These are phyloP conservation scores for Callyntrura sp. DNA, from an alignment of 2,888 invertebrate genomes.

Conservation along the genomic window DNA sequence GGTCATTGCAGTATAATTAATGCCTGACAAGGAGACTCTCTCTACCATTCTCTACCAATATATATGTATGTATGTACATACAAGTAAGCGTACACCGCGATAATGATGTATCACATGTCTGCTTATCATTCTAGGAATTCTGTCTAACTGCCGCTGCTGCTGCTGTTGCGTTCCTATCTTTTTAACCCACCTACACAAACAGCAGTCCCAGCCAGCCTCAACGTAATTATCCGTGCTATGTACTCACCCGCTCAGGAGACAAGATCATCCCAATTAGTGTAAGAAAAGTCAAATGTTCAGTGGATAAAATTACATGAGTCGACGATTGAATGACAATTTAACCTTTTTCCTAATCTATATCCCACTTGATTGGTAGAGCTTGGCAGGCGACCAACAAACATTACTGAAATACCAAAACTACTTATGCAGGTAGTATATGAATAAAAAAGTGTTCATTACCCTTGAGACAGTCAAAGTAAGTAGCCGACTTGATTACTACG, in stretches of 20 bases:
- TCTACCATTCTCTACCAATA: no score
- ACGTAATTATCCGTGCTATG: not conserved
- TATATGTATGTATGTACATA: no score
- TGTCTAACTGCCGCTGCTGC: not conserved
- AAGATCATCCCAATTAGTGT: slow-evolving; percentile 34
- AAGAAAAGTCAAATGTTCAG: slow-evolving; percentile 35
- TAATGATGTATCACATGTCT: not conserved
- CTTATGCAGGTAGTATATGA: no score
- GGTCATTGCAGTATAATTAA: not conserved
- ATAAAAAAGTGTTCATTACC: slow-evolving; percentile 70
- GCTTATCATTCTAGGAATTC: not conserved
- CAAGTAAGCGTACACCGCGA: not conserved
- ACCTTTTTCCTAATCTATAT: not conserved
- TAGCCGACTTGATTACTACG: no score
- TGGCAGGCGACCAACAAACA: slow-evolving; percentile 58
- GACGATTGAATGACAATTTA: slow-evolving; percentile 57
- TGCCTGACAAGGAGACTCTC: not conserved
- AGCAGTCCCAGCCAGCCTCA: not conserved
- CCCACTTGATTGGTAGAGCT: slow-evolving; percentile 24
- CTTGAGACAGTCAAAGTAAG: slow-evolving; percentile 43
- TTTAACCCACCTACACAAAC: slow-evolving; percentile 46
- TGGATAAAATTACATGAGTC: slow-evolving; percentile 49
- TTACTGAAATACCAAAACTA: slow-evolving; percentile 31
- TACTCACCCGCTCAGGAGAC: no score
- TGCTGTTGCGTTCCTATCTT: no score